phyloP scores from a whole-genome alignment of 2,888 invertebrate genomes.

The Latrodectus elegans region DNA sequence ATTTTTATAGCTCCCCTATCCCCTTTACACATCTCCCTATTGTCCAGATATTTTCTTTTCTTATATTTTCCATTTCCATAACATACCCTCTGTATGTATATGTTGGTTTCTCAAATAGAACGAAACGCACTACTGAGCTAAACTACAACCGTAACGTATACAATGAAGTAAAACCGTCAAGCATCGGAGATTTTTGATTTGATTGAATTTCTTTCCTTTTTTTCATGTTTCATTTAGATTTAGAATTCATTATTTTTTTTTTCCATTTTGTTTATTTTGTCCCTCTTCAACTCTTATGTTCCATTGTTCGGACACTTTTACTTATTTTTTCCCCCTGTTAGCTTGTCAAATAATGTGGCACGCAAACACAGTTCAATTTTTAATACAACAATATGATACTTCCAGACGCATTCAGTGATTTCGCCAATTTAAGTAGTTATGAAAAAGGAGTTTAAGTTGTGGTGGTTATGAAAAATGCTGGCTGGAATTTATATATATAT shows the following conservation, averaged over 20 bases:
- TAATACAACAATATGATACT: too few relatives aligned
- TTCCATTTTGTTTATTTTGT: not conserved
- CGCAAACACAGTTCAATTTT: too few relatives aligned
- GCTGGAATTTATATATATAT: too few relatives aligned
- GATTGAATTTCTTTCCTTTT: constrained; percentile 4
- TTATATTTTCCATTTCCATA: constrained; percentile 32
- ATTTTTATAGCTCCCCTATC: not conserved
- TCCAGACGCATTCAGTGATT: too few relatives aligned
- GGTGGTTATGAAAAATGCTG: too few relatives aligned
- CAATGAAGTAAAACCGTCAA: constrained; percentile 36
- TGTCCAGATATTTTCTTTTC: constrained; percentile 24
- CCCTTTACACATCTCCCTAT: constrained; percentile 7
- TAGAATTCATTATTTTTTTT: not conserved
- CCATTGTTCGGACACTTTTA: not conserved
- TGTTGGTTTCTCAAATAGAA: not conserved
- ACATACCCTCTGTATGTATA: constrained; percentile 4
- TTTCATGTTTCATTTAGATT: not conserved
- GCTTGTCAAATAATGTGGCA: too few relatives aligned
- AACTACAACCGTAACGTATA: constrained; percentile 46
- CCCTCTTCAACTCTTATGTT: not conserved
- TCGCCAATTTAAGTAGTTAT: too few relatives aligned
- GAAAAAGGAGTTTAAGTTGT: too few relatives aligned
- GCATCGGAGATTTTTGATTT: constrained; percentile 16
- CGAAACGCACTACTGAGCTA: constrained; percentile 31
- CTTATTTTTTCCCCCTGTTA: too few relatives aligned